Conservation (phyloP, 2,797 vertebrate species). For the Rhincodon typus region DNA sequence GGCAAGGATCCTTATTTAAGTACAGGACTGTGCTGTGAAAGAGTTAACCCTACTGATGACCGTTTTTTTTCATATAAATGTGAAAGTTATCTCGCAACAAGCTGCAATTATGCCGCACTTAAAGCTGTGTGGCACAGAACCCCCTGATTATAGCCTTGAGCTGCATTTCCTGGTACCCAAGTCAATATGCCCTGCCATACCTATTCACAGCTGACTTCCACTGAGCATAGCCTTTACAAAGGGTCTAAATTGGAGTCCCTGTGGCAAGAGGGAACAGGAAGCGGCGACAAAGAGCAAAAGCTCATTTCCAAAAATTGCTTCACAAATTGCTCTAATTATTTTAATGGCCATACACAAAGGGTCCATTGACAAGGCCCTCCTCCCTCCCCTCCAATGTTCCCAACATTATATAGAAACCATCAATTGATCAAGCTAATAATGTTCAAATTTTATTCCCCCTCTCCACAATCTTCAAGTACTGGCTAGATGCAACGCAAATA, state of each 20-base stretch:
- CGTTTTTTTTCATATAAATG: slow-evolving; percentile 19
- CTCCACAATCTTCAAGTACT: background rate
- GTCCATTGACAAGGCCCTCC: slow-evolving; percentile 33
- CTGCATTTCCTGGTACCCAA: slow-evolving; percentile 27
- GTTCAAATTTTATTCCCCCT: slow-evolving; percentile 15
- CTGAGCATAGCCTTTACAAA: slow-evolving; percentile 37
- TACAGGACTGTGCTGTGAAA: slow-evolving; percentile 9
- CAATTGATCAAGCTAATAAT: slow-evolving; percentile 36
- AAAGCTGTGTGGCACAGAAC: slow-evolving; percentile 30
- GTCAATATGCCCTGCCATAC: slow-evolving; percentile 26
- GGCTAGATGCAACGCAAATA: slow-evolving; percentile 7
- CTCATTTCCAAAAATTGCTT: slow-evolving; percentile 46
- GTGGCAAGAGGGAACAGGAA: slow-evolving; percentile 39
- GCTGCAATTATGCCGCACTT: slow-evolving; percentile 34
- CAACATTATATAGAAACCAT: background rate
- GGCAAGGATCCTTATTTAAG: background rate
- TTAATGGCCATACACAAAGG: slow-evolving; percentile 47
- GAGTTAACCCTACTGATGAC: slow-evolving; percentile 24
- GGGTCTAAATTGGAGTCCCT: slow-evolving; percentile 39
- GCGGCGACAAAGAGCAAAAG: slow-evolving; percentile 41
- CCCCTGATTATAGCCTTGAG: slow-evolving; percentile 37
- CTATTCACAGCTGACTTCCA: slow-evolving; percentile 39
- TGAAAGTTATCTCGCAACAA: slow-evolving; percentile 34
- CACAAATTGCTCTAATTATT: slow-evolving; percentile 50
- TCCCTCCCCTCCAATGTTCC: slow-evolving; percentile 5